phyloP scores from a whole-genome alignment of 2,888 invertebrate species.

The Scaptomyza caliginosa region DNA sequence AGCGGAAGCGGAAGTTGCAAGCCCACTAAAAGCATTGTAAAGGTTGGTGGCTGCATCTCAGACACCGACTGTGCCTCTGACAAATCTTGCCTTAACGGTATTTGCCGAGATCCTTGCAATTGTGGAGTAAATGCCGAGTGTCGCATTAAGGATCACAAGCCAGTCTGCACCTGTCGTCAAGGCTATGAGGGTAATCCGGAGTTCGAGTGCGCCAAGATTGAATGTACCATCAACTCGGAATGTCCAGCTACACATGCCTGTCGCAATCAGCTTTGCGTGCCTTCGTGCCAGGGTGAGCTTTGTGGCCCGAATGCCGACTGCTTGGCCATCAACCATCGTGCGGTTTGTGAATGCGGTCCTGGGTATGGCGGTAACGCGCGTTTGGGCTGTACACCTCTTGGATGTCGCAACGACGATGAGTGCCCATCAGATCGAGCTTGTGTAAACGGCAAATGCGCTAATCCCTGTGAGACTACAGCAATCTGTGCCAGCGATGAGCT shows the following conservation, averaged over 20 bases:
- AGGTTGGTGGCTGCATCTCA: slow-evolving; percentile 88
- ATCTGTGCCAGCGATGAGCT: slow-evolving; percentile 90
- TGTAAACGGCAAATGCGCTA: slow-evolving; percentile 91
- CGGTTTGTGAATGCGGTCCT: slow-evolving; percentile 92
- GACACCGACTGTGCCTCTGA: slow-evolving; percentile 92
- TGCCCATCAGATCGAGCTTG: slow-evolving; percentile 93
- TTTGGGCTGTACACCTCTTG: slow-evolving; percentile 90
- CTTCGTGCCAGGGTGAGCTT: slow-evolving; percentile 90
- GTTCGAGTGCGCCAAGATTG: slow-evolving; percentile 90
- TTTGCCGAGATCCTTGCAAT: slow-evolving; percentile 93
- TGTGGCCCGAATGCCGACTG: slow-evolving; percentile 93
- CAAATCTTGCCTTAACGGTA: slow-evolving; percentile 91
- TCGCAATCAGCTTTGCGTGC: slow-evolving; percentile 91
- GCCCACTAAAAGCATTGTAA: slow-evolving; percentile 87
- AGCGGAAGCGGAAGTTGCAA: slow-evolving; percentile 92
- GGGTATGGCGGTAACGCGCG: slow-evolving; percentile 93
- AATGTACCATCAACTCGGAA: slow-evolving; percentile 90
- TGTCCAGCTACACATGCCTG: slow-evolving; percentile 94
- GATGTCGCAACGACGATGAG: slow-evolving; percentile 91
- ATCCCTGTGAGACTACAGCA: slow-evolving; percentile 89
- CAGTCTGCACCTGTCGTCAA: slow-evolving; percentile 92
- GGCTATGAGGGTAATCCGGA: slow-evolving; percentile 94
- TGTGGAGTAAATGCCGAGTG: slow-evolving; percentile 94
- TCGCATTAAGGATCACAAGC: slow-evolving; percentile 92
- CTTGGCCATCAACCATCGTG: slow-evolving; percentile 91